Percentiles rank a stretch among this genome's conserved stretches.
Evolutionary conservation across 1,140 invertebrate species (phyloP).

Genomic region (Drosophila ambigua): DNA sequence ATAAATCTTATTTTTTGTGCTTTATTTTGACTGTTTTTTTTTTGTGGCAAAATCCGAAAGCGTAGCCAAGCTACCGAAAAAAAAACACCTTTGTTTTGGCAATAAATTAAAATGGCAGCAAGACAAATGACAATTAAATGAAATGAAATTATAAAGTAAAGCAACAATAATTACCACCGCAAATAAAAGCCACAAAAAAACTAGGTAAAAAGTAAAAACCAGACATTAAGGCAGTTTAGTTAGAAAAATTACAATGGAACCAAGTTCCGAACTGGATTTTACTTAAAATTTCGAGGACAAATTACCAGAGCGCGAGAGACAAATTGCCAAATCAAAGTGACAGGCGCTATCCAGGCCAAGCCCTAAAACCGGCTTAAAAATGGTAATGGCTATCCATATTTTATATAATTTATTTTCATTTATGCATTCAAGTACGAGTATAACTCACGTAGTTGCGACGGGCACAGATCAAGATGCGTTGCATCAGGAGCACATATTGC

Average conservation of each 20-base stretch:
- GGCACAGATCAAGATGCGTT: conserved; percentile 87
- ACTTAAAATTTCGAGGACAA: conserved; percentile 34
- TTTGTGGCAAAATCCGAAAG: conserved; percentile 43
- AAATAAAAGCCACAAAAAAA: conserved; percentile 15
- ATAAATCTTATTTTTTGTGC: conserved; percentile 32
- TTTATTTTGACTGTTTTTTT: conserved; percentile 11
- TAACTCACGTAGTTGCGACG: conserved; percentile 87
- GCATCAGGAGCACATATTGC: conserved; percentile 86
- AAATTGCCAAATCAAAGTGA: conserved; percentile 57
- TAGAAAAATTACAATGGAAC: conserved; percentile 44
- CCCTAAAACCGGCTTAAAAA: conserved; percentile 41
- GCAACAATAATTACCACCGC: no score
- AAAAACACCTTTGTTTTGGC: conserved; percentile 24
- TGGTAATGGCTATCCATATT: conserved; percentile 22
- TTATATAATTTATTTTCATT: conserved; percentile 11
- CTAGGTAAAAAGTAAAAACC: conserved; percentile 15
- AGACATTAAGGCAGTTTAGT: conserved; percentile 28
- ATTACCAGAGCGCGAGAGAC: neutral
- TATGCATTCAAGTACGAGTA: conserved; percentile 2
- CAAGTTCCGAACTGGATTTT: conserved; percentile 37
- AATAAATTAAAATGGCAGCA: conserved; percentile 19
- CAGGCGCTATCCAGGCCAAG: conserved; percentile 42
- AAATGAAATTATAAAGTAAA: conserved; percentile 19
- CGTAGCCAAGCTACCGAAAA: conserved; percentile 30
- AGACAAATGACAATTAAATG: conserved; percentile 30